Evolutionary conservation across 2,797 vertebrate species (phyloP).

Genomic region (Malurus splendens): DNA sequence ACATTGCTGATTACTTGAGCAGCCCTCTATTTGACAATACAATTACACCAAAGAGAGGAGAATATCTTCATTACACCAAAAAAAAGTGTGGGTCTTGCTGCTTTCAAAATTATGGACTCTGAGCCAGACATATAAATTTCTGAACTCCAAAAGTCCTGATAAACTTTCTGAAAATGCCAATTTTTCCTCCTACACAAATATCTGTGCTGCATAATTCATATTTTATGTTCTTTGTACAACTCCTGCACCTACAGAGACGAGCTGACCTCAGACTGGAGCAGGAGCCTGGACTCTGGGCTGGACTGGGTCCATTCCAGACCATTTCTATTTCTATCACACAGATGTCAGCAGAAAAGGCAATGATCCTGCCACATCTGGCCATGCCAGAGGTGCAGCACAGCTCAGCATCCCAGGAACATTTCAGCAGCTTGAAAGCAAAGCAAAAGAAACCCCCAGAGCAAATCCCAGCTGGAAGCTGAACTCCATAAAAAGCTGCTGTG

Average conservation of each 20-base stretch:
- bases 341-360: not conserved
- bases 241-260: not conserved
- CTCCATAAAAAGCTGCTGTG: not conserved
- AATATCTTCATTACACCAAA: constrained; percentile 63
- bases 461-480: not conserved
- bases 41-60: constrained; percentile 58
- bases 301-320: not conserved
- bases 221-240: not conserved
- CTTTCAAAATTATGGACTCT: constrained; percentile 2
- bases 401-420: not conserved
- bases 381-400: not conserved
- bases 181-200: not conserved
- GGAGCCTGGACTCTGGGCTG: not conserved
- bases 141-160: constrained; percentile 8
- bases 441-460: not conserved
- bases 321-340: not conserved
- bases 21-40: constrained; percentile 64
- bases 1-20: constrained; percentile 66
- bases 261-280: not conserved
- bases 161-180: constrained; percentile 29
- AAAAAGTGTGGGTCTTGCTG: not conserved
- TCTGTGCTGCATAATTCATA: not conserved
- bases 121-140: constrained; percentile 18
- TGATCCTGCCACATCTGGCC: not conserved
- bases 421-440: not conserved